A percentile compares a stretch with the other conserved stretches of the same genome.
These are phyloP conservation scores for Lepilemur ruficaudatus DNA, from an alignment of 2,797 vertebrate genomes.

Conservation along the genomic window DNA sequence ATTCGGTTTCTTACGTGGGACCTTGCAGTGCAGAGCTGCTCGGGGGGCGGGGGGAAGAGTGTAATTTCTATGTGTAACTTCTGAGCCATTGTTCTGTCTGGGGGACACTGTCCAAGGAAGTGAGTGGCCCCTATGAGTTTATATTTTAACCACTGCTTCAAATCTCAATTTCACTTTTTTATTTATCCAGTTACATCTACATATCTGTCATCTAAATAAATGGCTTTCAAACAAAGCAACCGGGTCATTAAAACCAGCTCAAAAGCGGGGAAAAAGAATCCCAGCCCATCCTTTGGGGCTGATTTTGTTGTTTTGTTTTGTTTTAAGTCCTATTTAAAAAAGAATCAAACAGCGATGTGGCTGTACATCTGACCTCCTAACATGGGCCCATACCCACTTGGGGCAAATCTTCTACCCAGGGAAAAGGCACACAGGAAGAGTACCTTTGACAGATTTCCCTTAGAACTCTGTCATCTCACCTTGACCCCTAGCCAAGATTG, in stretches of 20 bases:
- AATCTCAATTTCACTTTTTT: constrained; percentile 73
- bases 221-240: constrained; percentile 78
- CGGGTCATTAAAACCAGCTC: constrained; percentile 75
- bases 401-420: not conserved
- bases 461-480: not conserved
- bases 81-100: constrained; percentile 82
- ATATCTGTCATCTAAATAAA: constrained; percentile 70
- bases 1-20: constrained; percentile 60
- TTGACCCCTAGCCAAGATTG: not conserved
- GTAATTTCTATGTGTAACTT: constrained; percentile 69
- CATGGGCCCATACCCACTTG: fast-evolving
- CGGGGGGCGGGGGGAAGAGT: not conserved
- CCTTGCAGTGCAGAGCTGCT: constrained; percentile 59
- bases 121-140: constrained; percentile 71
- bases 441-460: not conserved
- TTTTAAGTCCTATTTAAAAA: not conserved
- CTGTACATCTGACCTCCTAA: not conserved
- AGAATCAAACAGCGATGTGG: not conserved
- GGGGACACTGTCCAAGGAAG: constrained; percentile 68
- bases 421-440: not conserved
- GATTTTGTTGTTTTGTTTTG: not conserved
- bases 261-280: not conserved
- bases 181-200: constrained; percentile 76
- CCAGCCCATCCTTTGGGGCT: not conserved
- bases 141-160: constrained; percentile 81